Base-by-base conservation (phyloP, 1,140 invertebrate species). In the Anastrepha ludens region DNA sequence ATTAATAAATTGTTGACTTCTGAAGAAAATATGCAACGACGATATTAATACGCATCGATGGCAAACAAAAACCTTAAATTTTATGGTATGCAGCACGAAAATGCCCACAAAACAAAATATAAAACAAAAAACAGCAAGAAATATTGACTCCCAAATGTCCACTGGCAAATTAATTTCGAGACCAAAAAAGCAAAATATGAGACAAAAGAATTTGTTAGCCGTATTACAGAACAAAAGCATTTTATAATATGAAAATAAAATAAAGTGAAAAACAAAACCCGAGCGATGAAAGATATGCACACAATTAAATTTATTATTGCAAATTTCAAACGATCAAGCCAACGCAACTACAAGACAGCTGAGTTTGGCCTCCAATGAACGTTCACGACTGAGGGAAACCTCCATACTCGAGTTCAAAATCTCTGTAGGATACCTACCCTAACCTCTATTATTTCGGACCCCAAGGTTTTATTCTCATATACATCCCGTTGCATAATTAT, bases 81-180 rank as follows among this genome's bases (percentile, higher is more conserved):
- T 41, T 15, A 41, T 20, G 7, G 39, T 11, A 41, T 67, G 39
- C 29, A 67, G 39, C 65, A 67, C 29, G 39, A 29, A 67, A 11
- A 4, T 67, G 65, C 29, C 29, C 29, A 29, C 29, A 29, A 29
- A 29, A 29, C 29, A 29, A 29, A 29, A 29, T 29, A 29, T 29
- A 29, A 67, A 67, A 67, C 41, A 39, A 20, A 39, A 20, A 67
- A 41, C n/a, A 13, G 20, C 65, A 39, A 41, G 39, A 67, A 67
- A 39, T 13, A 67, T 39, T 67, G 65, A 29, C 65, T 29, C 65
- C 9, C 65, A 67, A 67, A 8, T 67, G 65, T 67, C 20, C 29
- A 67, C 20, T 67, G 65, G 20, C 65, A 67, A 67, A 41, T 39
- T 67, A 67, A 20, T 41, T 39, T 39, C 65, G 65, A 67, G 65